Percentiles rank a stretch among this genome's conserved stretches.
These are phyloP conservation scores for Perca flavescens DNA, from an alignment of 2,113 vertebrate species.

Conservation along the genomic window DNA sequence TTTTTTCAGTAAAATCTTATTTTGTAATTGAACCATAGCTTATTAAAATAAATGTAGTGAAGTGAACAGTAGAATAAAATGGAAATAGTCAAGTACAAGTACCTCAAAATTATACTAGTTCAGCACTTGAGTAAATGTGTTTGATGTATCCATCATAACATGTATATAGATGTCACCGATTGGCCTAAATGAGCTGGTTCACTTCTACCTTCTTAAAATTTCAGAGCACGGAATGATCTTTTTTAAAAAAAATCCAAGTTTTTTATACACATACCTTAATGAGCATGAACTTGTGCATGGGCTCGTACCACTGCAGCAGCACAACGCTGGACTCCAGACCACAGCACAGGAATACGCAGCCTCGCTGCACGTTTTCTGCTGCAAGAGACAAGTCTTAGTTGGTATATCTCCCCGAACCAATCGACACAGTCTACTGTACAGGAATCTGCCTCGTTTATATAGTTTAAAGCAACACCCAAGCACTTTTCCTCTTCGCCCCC, in stretches of 20 bases:
- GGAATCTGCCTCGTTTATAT: neutral
- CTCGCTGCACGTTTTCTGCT: slow-evolving; percentile 80
- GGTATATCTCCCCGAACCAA: neutral
- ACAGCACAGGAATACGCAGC: slow-evolving; percentile 89
- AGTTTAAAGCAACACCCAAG: neutral
- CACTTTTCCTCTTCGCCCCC: no score
- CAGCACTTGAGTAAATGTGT: no score
- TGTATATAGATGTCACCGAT: neutral
- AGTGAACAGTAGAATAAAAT: no score
- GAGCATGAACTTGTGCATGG: slow-evolving; percentile 95
- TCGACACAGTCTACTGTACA: neutral
- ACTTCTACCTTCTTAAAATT: neutral
- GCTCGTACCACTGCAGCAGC: slow-evolving; percentile 94
- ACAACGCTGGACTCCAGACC: slow-evolving; percentile 91
- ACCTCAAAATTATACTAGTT: no score
- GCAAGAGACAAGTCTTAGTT: neutral
- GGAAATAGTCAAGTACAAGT: no score
- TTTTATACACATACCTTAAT: slow-evolving; percentile 85
- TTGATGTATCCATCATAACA: no score
- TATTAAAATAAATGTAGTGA: no score
- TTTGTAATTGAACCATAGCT: no score
- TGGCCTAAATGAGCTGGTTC: neutral
- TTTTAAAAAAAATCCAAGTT: neutral
- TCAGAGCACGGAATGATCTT: neutral
- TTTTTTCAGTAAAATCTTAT: no score